phyloP scores from a whole-genome alignment of 2,888 invertebrate genomes.

The Limnephilus lunatus region DNA sequence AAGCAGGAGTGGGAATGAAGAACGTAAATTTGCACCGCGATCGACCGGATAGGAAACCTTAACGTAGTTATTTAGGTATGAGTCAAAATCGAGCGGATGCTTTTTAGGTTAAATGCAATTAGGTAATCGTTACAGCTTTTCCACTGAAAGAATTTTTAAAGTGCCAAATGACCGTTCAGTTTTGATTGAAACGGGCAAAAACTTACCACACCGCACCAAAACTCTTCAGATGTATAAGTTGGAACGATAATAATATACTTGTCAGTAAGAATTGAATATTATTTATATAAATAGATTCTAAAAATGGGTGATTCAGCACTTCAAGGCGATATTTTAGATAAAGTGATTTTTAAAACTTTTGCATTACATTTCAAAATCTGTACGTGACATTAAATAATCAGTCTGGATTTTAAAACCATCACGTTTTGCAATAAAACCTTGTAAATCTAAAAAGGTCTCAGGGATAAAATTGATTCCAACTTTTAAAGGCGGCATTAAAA shows the following conservation, averaged over 20 bases:
- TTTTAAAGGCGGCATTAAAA: not conserved
- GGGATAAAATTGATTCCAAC: not conserved
- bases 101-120: too few relatives aligned
- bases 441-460: not conserved
- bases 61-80: too few relatives aligned
- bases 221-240: not conserved
- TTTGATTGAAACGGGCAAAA: not conserved
- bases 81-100: too few relatives aligned
- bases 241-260: too few relatives aligned
- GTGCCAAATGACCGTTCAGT: too few relatives aligned
- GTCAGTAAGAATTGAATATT: not conserved
- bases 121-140: too few relatives aligned
- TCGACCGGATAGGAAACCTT: too few relatives aligned
- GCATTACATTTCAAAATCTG: not conserved
- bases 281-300: not conserved
- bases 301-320: not conserved
- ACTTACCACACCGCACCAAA: not conserved
- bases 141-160: too few relatives aligned
- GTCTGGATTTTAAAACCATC: not conserved
- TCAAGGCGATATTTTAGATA: not conserved
- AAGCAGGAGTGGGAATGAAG: too few relatives aligned
- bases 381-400: not conserved
- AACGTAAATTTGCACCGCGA: too few relatives aligned
- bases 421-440: not conserved
- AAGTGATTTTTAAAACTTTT: not conserved